A percentile compares a stretch with the other conserved stretches of the same genome.
These are phyloP conservation scores for Zosterops lateralis DNA, from an alignment of 2,113 vertebrate species.

Conservation along the genomic window DNA sequence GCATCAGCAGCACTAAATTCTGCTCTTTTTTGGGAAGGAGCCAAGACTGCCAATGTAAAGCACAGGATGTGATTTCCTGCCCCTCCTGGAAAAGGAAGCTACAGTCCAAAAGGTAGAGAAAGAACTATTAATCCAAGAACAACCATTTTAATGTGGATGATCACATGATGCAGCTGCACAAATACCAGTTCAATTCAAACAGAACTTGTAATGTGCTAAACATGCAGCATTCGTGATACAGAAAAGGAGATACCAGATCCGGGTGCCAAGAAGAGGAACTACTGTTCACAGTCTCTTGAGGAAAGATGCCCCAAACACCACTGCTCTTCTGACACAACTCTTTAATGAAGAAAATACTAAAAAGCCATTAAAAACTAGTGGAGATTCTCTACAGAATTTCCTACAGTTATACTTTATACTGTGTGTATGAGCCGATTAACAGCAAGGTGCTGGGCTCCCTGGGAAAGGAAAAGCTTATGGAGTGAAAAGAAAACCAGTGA, in stretches of 20 bases:
- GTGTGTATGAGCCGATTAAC: neutral
- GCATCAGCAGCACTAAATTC: slow-evolving; percentile 9
- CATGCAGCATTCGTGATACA: neutral
- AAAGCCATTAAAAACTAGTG: neutral
- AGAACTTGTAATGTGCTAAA: slow-evolving; percentile 5
- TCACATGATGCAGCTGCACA: slow-evolving; percentile 23
- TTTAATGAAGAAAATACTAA: slow-evolving; percentile 18
- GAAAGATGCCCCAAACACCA: neutral
- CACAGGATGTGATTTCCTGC: slow-evolving; percentile 52
- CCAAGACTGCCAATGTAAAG: slow-evolving; percentile 27
- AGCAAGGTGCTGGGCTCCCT: slow-evolving; percentile 13
- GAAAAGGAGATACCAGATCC: neutral
- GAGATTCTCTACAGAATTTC: neutral
- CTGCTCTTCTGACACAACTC: neutral
- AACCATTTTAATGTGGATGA: slow-evolving; percentile 38
- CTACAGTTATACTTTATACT: neutral
- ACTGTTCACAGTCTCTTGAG: neutral
- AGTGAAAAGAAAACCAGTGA: slow-evolving; percentile 27
- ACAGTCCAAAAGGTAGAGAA: slow-evolving; percentile 48
- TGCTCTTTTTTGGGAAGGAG: slow-evolving; percentile 25
- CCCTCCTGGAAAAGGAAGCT: slow-evolving; percentile 44
- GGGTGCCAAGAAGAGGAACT: neutral
- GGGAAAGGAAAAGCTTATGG: neutral
- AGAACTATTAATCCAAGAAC: slow-evolving; percentile 53
- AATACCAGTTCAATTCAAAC: slow-evolving; percentile 26